These are phyloP conservation scores for Actinernus sp. DNA, from an alignment of 92 coral and sea anemone species.

Conservation along the genomic window DNA sequence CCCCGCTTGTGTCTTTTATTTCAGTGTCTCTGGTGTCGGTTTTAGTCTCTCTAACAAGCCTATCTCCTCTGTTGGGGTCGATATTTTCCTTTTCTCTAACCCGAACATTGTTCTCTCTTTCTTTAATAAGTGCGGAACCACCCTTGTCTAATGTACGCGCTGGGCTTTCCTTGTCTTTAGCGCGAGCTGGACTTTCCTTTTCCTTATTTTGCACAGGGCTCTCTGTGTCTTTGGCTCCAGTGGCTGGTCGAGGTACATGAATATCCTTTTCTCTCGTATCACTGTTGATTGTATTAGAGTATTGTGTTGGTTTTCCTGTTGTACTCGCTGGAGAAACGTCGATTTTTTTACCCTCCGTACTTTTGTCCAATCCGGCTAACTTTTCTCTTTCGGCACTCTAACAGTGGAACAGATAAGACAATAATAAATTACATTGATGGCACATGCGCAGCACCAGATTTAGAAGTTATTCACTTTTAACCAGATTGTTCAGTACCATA, in stretches of 20 bases:
- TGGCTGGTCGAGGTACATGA: background rate
- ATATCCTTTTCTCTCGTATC: background rate
- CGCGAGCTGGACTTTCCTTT: conserved; percentile 12
- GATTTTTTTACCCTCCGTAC: conserved; percentile 6
- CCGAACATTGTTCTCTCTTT: background rate
- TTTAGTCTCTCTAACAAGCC: background rate
- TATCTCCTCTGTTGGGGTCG: background rate
- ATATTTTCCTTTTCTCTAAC: conserved; percentile 1
- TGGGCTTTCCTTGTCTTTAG: conserved; percentile 6
- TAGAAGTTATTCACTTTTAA: too few relatives aligned
- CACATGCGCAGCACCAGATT: too few relatives aligned
- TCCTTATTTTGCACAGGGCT: background rate
- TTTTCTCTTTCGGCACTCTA: conserved; percentile 23
- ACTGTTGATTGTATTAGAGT: conserved; percentile 16
- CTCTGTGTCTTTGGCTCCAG: background rate
- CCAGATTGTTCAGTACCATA: too few relatives aligned
- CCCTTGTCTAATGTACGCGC: background rate
- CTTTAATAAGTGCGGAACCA: background rate
- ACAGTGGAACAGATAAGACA: too few relatives aligned
- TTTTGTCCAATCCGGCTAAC: conserved; percentile 17
- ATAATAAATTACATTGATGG: too few relatives aligned
- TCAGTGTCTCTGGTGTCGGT: background rate
- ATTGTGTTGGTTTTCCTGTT: conserved; percentile 20
- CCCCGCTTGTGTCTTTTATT: background rate
- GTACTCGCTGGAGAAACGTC: conserved; percentile 29